Base-by-base conservation (phyloP, 2,888 invertebrate species). In the Pilophorus perplexus region DNA sequence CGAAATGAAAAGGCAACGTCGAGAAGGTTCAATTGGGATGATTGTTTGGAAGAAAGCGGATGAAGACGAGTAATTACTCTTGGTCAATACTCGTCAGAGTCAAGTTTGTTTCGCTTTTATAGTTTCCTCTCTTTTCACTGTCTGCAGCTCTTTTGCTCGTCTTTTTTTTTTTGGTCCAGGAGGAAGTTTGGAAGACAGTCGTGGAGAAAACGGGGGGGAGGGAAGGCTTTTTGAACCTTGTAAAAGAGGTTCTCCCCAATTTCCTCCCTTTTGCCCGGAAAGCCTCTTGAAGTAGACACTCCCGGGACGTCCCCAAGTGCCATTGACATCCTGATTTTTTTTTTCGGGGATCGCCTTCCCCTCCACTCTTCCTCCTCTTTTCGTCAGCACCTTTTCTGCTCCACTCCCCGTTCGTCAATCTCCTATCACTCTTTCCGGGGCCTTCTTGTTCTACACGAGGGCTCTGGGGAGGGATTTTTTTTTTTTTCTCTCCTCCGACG, bases 71-170 rank as follows among this genome's bases (percentile, higher is more conserved):
- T 64, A 64, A 64, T 64, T 64, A 64, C 64, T 38, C 38, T 42
- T 37, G 27, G 50, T 52, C 64, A 64, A 64, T 64, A 52, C 44
- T 52, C 37, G 64, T 42, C 62, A 62, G 64, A 64, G 42, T 64
- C 64, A 52, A 64, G 64, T 64, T 64, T 64, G 64, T 37, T 52
- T 27, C 22, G 23, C 40, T 42, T 64, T 42, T 44, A 22, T 60
- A 33, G 18, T 44, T 28, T 23, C 14, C 14, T 54, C 3, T 25
- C 2, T 52, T 16, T 22, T 20, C 23, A 22, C 48, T 48, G 33
- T 33, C 3, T 44, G 44, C 16, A 38, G 38, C 20, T 23, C 25
- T 44, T 44, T 14, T 27, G 1, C 25, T 23, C 33, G 6, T 27
- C n/a, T 27, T n/a, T 12, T 20, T 14, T 25, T 44, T 14, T 44